These are phyloP conservation scores for Eleginops maclovinus DNA, from an alignment of 2,113 vertebrate species.

Conservation along the genomic window DNA sequence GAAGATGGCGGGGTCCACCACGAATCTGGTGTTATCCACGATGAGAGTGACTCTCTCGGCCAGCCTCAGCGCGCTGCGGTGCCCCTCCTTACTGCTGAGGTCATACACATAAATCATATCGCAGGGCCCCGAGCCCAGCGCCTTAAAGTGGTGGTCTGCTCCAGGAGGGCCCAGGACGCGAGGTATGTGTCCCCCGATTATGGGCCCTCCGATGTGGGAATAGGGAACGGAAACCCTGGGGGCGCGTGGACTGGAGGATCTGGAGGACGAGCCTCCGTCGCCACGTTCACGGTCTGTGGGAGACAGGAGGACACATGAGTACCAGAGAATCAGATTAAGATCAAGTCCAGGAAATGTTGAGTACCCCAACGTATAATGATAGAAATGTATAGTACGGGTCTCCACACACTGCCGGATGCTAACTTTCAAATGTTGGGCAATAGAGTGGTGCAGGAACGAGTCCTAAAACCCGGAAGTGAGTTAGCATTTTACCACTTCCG, in stretches of 20 bases:
- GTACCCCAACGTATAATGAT: too few relatives aligned
- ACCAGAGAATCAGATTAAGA: too few relatives aligned
- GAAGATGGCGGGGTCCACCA: constrained; percentile 97
- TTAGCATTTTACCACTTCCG: too few relatives aligned
- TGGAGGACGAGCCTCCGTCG: constrained; percentile 90
- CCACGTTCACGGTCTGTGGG: constrained; percentile 89
- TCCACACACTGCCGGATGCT: too few relatives aligned
- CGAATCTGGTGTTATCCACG: constrained; percentile 99
- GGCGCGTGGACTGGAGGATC: constrained; percentile 78
- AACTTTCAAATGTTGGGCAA: too few relatives aligned
- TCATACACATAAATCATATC: constrained; percentile 97
- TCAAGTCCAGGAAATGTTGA: too few relatives aligned
- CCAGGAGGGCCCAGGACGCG: too few relatives aligned
- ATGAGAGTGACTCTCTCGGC: constrained; percentile 96
- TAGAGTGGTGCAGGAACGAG: too few relatives aligned
- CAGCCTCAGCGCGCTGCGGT: constrained; percentile 86
- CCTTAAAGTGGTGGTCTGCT: too few relatives aligned
- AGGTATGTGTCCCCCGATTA: constrained; percentile 50
- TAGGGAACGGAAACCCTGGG: constrained; percentile 63
- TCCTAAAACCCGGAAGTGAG: too few relatives aligned
- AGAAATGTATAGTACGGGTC: too few relatives aligned
- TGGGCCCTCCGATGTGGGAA: constrained; percentile 51
- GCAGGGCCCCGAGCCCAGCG: constrained; percentile 75
- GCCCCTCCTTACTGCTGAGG: constrained; percentile 81
- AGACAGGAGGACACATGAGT: background rate